Evolutionary conservation across 2,113 vertebrate species (phyloP).

Genomic region (Echinops telfairi): DNA sequence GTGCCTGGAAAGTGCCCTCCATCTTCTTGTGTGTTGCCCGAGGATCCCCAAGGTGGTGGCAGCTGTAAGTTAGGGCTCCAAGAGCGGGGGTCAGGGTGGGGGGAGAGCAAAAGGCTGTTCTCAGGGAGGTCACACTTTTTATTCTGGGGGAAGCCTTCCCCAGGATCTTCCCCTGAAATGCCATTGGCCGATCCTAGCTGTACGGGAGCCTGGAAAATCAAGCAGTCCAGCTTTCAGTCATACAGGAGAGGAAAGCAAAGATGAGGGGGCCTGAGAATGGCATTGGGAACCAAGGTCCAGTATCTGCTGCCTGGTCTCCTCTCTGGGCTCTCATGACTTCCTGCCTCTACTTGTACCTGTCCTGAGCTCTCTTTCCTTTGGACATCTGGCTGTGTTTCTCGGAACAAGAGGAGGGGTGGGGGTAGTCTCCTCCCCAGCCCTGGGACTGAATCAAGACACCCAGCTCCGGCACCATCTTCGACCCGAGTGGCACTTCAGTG

Average conservation of each 20-base stretch:
- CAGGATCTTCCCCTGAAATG: neutral
- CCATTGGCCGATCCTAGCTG: neutral
- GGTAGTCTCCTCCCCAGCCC: neutral
- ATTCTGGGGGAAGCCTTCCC: neutral
- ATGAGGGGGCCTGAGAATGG: neutral
- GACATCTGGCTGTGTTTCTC: neutral
- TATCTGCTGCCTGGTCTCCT: neutral
- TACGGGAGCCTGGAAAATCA: slow-evolving; percentile 1
- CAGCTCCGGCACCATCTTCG: neutral
- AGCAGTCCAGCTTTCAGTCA: neutral
- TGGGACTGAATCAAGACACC: neutral
- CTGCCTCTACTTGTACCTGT: neutral
- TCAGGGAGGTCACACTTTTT: neutral
- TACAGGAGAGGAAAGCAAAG: neutral
- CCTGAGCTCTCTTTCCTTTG: neutral
- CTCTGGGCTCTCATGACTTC: neutral
- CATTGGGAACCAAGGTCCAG: neutral
- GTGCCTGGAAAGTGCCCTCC: neutral
- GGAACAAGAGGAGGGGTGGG: neutral
- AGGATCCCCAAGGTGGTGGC: too few relatives aligned
- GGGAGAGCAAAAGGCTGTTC: neutral
- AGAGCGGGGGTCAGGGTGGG: neutral
- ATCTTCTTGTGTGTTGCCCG: neutral
- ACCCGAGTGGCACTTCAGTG: neutral
- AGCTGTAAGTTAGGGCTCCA: neutral